Evolutionary conservation across 2,888 invertebrate genomes (phyloP).

Genomic region (Hyppa rectilinea): DNA sequence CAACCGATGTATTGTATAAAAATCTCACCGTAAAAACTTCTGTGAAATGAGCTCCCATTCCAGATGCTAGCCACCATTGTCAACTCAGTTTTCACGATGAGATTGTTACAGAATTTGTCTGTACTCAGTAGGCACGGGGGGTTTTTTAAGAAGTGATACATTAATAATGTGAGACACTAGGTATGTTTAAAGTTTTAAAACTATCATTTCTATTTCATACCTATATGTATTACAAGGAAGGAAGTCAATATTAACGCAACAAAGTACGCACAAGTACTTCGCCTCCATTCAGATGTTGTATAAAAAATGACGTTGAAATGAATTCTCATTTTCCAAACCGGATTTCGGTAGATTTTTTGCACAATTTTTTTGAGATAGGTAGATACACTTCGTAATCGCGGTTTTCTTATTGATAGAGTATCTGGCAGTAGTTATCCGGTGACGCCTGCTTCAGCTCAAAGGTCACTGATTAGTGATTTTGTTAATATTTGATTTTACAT

Average conservation of each 20-base stretch:
- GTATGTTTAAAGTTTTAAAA: neutral
- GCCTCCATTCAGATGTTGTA: neutral
- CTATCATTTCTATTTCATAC: neutral
- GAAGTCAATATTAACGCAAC: neutral
- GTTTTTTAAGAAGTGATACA: slow-evolving; percentile 10
- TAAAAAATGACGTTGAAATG: neutral
- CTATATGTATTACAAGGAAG: neutral
- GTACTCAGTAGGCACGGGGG: too few species aligned
- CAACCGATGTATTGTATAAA: too few species aligned
- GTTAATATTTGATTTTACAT: slow-evolving; percentile 25
- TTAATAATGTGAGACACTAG: neutral
- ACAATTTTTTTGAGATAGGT: slow-evolving; percentile 22
- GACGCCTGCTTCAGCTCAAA: slow-evolving; percentile 2
- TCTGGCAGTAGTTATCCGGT: neutral
- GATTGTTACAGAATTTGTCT: too few species aligned
- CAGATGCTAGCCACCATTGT: too few species aligned
- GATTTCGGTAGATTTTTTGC: slow-evolving; percentile 10
- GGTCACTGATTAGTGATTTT: slow-evolving; percentile 4
- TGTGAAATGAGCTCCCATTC: too few species aligned
- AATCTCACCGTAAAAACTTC: too few species aligned
- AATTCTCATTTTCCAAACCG: neutral
- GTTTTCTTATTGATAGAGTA: slow-evolving; percentile 5
- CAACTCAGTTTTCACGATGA: too few species aligned
- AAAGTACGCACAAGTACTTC: neutral
- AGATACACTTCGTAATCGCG: slow-evolving; percentile 23